Evolutionary conservation across 2,113 vertebrate genomes (phyloP), one percentile per base, ranked within the genome.

Genomic region (Amblyopsis rosae): DNA sequence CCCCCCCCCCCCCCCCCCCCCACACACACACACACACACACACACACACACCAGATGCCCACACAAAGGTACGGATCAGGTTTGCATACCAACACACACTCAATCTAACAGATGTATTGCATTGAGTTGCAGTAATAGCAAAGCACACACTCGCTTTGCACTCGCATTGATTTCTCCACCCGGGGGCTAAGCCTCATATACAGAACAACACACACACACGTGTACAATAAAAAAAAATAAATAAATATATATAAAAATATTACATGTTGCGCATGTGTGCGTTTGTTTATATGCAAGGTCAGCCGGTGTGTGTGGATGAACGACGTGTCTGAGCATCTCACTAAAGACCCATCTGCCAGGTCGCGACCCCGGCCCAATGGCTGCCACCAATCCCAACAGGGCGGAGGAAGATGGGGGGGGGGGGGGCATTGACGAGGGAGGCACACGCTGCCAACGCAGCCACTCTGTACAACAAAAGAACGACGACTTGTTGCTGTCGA

Each of bases 311-410:
- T 85, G 82, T 26, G 26, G 26, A 26, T 26, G 26, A 26, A 1
- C 2, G 2, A 26, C 26, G 26, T 41, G 35, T 41, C 35, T 41
- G 7, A 41, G 7, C 5, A 5, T 41, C 59, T 74, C 60, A 50
- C 65, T 84, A 79, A 71, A 81, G 77, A 80, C 72, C 89, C 91
- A 91, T 92, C 91, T 92, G 91, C 89, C 64, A 61, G 85, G 90
- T 90, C 88, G 58, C 57, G 88, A 87, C 90, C 88, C 77, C 60
- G 19, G 12, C 59, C 66, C 87, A 87, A 84, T 90, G 75, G 72
- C 58, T 72, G 65, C 59, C 70, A 78, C 84, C 82, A 88, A 83
- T 87, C 75, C 68, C 73, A 85, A 79, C 68, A 80, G 68, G 75
- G 77, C n/a, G 64, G 35, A 53, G 16, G 0, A 51, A 65, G 63